Evolutionary conservation across 2,797 vertebrate genomes (phyloP), one percentile per base, ranked within the genome.

Genomic region (Sciurus carolinensis): DNA sequence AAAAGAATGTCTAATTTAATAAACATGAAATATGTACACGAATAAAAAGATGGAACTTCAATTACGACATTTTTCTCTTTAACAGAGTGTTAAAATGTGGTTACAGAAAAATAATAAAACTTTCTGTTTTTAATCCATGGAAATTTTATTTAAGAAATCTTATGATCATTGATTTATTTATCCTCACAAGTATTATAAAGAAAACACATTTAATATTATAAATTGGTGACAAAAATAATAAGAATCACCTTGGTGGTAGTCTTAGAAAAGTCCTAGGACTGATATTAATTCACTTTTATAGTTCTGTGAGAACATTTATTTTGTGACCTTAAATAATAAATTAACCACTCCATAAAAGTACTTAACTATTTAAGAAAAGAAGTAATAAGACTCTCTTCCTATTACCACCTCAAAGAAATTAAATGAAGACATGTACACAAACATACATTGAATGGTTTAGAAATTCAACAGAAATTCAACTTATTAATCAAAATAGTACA

Each of bases 391-490:
- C 57, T 57, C 33, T 33, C 13, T 67, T 59, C 36, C 67, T 72
- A 57, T 82, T 28, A 80, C 3, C 7, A 66, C 24, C 24, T 86
- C 15, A 36, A 52, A 54, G 18, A 82, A 87, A 76, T 47, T 22
- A 26, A 28, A 28, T 69, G 50, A 80, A 20, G 33, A 64, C 72
- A 44, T 36, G 12, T 42, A 39, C 44, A 72, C 7, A 85, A 50
- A 73, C 76, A 26, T 17, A 72, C 50, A 71, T 69, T 39, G 47
- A 96, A 50, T 44, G 42, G 59, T 36, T 81, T 44, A 54, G 5
- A 64, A 87, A 42, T 91, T 72, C 24, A 69, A 7, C 11, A 69
- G 59, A 73, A 96, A 83, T 76, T 87, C 69, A 91, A 72, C 87
- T 39, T 30, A 28, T 39, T 69, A 62, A 42, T 10, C 33, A 57